phyloP scores from a whole-genome alignment of 2,888 invertebrate species.

The Serrognathus titanus region DNA sequence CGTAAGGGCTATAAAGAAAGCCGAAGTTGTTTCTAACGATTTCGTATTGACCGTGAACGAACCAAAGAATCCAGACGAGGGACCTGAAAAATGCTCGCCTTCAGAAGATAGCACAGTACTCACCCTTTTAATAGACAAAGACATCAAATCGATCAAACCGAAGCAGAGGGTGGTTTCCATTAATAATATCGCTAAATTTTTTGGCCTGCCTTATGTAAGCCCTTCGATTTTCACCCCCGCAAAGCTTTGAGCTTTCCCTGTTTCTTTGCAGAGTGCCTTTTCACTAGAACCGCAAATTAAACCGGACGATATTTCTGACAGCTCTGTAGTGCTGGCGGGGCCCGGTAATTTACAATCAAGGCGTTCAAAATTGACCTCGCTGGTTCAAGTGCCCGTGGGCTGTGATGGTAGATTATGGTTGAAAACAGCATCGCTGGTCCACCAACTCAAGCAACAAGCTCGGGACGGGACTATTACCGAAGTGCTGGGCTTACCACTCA shows the following conservation, averaged over 20 bases:
- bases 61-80: slow-evolving; percentile 15
- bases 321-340: slow-evolving; percentile 53
- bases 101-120: slow-evolving; percentile 52
- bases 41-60: slow-evolving; percentile 19
- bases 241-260: background rate
- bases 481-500: slow-evolving; percentile 64
- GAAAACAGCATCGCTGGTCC: slow-evolving; percentile 64
- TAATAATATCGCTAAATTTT: slow-evolving; percentile 68
- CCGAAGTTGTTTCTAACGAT: slow-evolving; percentile 17
- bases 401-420: slow-evolving; percentile 69
- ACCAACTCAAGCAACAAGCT: slow-evolving; percentile 65
- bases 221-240: background rate
- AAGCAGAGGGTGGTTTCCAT: slow-evolving; percentile 63
- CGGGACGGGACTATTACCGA: slow-evolving; percentile 69
- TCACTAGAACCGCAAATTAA: slow-evolving; percentile 49
- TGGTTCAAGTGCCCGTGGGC: slow-evolving; percentile 64
- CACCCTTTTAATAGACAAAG: slow-evolving; percentile 65
- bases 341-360: slow-evolving; percentile 52
- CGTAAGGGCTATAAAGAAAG: slow-evolving; percentile 53
- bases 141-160: slow-evolving; percentile 61
- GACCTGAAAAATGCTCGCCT: slow-evolving; percentile 33
- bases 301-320: slow-evolving; percentile 48
- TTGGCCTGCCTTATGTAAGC: slow-evolving; percentile 65
- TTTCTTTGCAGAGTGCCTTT: slow-evolving; percentile 51
- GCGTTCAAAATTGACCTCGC: slow-evolving; percentile 48